Percentiles rank a stretch among this genome's conserved stretches.
Evolutionary conservation across 2,888 invertebrate genomes (phyloP).

Genomic region (Morpho deidamia): DNA sequence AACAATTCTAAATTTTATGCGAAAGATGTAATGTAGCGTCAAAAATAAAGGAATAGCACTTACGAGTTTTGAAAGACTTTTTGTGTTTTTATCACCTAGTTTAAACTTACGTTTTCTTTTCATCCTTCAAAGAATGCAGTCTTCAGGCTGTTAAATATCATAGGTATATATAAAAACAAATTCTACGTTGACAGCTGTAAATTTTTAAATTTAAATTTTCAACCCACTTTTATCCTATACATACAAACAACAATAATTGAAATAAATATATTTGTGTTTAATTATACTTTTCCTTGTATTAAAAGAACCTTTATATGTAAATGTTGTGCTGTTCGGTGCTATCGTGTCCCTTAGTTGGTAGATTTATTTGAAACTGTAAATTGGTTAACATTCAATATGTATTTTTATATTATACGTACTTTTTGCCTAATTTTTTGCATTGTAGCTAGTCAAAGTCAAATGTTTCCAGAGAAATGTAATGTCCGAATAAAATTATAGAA

Average conservation of each 20-base stretch:
- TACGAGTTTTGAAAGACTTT: too few species aligned
- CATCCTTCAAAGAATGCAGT: too few species aligned
- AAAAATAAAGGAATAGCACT: too few species aligned
- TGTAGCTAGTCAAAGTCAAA: constrained; percentile 9
- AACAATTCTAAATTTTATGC: too few species aligned
- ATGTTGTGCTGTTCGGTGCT: constrained; percentile 25
- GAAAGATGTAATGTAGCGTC: too few species aligned
- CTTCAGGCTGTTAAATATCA: too few species aligned
- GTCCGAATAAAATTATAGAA: constrained; percentile 6
- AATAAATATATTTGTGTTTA: too few species aligned
- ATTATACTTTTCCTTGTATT: background rate
- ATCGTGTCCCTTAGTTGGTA: constrained; percentile 12
- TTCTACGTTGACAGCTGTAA: constrained; percentile 9
- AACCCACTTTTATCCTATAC: background rate
- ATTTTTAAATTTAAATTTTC: background rate
- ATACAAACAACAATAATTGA: background rate
- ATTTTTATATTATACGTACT: background rate
- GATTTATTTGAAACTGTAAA: constrained; percentile 4
- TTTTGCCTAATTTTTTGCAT: constrained; percentile 2
- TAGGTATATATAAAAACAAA: background rate
- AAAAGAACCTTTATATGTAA: background rate
- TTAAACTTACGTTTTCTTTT: too few species aligned
- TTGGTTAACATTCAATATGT: background rate
- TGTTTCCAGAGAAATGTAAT: background rate
- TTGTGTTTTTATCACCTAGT: too few species aligned